Percentiles rank a stretch among this genome's conserved stretches.
Conservation (phyloP, 2,797 vertebrate species). For the Chiloscyllium punctatum region DNA sequence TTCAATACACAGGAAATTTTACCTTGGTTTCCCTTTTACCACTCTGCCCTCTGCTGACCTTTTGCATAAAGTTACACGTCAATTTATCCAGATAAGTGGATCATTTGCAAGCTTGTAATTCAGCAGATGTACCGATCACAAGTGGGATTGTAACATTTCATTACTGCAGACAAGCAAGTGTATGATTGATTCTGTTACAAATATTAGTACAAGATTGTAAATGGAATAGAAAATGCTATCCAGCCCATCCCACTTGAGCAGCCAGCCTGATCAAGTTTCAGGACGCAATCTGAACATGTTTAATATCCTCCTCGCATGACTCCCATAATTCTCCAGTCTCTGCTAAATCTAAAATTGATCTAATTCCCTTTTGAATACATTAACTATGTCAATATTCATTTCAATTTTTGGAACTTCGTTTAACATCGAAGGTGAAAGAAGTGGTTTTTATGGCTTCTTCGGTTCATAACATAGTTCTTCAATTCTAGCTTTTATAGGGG, state of each 20-base stretch:
- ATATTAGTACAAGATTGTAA: not conserved
- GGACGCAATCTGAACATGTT: not conserved
- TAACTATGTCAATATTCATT: conserved; percentile 9
- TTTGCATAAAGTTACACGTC: not conserved
- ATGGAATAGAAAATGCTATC: not conserved
- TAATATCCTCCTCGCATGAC: not conserved
- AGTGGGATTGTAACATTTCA: not conserved
- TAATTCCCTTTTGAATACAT: conserved; percentile 2
- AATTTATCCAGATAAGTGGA: conserved; percentile 1
- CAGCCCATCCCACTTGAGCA: not conserved
- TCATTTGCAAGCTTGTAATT: not conserved
- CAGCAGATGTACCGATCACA: not conserved
- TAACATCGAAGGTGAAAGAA: conserved; percentile 40
- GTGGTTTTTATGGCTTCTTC: not conserved
- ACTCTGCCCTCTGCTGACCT: conserved; percentile 20
- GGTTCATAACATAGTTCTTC: too few relatives aligned
- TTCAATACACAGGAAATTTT: not conserved
- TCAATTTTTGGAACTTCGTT: not conserved
- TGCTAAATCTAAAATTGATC: conserved; percentile 19
- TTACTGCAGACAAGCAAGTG: not conserved
- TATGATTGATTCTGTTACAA: not conserved
- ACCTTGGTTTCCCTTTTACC: not conserved
- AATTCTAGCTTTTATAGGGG: not conserved
- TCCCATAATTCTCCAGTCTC: not conserved
- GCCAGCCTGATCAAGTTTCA: not conserved